Conservation (phyloP, 2,888 invertebrate species). For the Archaeoteleia sp. region DNA sequence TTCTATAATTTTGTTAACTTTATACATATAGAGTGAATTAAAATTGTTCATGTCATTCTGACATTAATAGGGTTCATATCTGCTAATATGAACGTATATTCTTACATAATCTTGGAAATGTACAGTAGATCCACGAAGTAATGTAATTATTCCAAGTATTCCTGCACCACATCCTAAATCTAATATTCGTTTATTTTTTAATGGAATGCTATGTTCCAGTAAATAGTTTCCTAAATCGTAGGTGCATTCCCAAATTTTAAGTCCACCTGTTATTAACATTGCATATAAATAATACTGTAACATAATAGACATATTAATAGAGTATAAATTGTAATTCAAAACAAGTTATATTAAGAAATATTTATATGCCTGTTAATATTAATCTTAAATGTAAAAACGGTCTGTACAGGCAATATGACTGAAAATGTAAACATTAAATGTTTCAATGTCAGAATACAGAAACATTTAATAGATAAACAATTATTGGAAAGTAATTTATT, state of each 20-base stretch:
- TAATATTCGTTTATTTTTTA: constrained; percentile 79
- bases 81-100: constrained; percentile 56
- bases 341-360: too few species aligned
- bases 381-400: too few species aligned
- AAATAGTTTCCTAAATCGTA: constrained; percentile 85
- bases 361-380: too few species aligned
- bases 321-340: constrained; percentile 7
- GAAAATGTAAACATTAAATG: too few species aligned
- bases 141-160: constrained; percentile 87
- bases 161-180: constrained; percentile 97
- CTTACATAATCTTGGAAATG: constrained; percentile 97
- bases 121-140: constrained; percentile 79
- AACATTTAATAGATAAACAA: too few species aligned
- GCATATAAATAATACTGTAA: too few species aligned
- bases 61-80: constrained; percentile 13
- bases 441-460: too few species aligned
- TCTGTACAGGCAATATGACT: too few species aligned
- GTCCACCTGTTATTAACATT: constrained; percentile 89
- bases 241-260: constrained; percentile 97
- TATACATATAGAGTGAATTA: too few species aligned
- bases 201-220: constrained; percentile 70
- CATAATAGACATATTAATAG: constrained; percentile 36
- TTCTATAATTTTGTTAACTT: too few species aligned
- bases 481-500: too few species aligned
- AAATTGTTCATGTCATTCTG: too few species aligned